These are phyloP conservation scores for Seira sanloemensis DNA, from an alignment of 2,888 invertebrate species.

Conservation along the genomic window DNA sequence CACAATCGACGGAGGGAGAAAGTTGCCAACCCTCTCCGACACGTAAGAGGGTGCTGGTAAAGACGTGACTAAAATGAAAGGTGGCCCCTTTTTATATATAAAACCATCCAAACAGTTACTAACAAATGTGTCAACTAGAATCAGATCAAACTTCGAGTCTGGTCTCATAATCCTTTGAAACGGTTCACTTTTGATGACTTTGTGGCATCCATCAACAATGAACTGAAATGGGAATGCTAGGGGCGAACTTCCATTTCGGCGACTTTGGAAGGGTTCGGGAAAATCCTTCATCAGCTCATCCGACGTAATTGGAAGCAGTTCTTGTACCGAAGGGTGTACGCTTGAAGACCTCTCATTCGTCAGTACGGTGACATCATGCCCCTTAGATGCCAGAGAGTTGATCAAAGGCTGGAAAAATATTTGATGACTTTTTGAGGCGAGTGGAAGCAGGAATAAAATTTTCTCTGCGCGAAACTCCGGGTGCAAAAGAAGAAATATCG, in stretches of 20 bases:
- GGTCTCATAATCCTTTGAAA: constrained; percentile 37
- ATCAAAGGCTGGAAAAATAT: constrained; percentile 76
- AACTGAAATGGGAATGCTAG: constrained; percentile 7
- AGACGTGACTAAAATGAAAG: constrained; percentile 46
- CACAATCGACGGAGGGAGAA: constrained; percentile 38
- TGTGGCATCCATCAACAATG: constrained; percentile 49
- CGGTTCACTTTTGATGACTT: constrained; percentile 45
- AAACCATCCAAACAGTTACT: constrained; percentile 49
- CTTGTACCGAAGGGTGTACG: constrained; percentile 74
- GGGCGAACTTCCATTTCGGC: constrained; percentile 30
- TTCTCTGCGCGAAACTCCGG: too few species aligned
- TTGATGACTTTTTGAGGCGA: constrained; percentile 72
- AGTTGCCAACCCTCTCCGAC: background rate
- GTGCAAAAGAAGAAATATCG: too few species aligned
- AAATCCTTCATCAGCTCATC: constrained; percentile 42
- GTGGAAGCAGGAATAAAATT: constrained; percentile 39
- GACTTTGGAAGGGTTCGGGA: constrained; percentile 52
- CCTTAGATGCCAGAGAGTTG: constrained; percentile 70
- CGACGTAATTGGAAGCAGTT: constrained; percentile 25
- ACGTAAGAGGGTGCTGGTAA: constrained; percentile 43
- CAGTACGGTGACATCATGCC: constrained; percentile 74
- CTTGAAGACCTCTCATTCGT: constrained; percentile 74
- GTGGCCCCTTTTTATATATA: constrained; percentile 27
- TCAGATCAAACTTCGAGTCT: constrained; percentile 30
- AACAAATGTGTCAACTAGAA: constrained; percentile 33